Evolutionary conservation across 2,797 vertebrate genomes (phyloP).

Genomic region (Microctenopoma steveboyesi): DNA sequence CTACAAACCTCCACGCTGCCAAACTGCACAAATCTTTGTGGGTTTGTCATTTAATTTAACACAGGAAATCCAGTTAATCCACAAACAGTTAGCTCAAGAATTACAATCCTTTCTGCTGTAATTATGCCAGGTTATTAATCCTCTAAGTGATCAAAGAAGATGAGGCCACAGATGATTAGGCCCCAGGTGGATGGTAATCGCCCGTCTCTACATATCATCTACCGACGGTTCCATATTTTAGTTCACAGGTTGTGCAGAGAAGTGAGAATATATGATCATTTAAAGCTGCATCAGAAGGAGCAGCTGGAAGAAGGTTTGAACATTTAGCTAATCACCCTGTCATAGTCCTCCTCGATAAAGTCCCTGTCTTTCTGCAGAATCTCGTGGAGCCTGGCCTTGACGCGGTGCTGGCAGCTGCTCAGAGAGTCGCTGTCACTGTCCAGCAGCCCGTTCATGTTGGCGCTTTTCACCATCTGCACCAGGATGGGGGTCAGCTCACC

Average conservation of each 20-base stretch:
- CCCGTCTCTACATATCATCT: not conserved
- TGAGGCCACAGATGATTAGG: not conserved
- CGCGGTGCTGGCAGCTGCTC: constrained; percentile 95
- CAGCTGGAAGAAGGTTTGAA: not conserved
- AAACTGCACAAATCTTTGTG: too few relatives aligned
- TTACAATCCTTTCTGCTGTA: constrained; percentile 15
- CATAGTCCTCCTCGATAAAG: constrained; percentile 91
- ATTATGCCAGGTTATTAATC: constrained; percentile 34
- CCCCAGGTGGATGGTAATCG: not conserved
- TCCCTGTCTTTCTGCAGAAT: constrained; percentile 94
- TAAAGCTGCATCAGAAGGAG: not conserved
- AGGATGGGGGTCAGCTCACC: constrained; percentile 98
- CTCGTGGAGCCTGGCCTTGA: constrained; percentile 93
- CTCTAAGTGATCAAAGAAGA: constrained; percentile 37
- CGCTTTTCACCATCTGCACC: constrained; percentile 99
- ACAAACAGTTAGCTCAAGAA: constrained; percentile 19
- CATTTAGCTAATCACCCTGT: constrained; percentile 83
- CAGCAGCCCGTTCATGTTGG: constrained; percentile 98
- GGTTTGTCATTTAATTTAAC: not conserved
- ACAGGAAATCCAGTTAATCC: not conserved
- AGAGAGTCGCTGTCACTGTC: constrained; percentile 96
- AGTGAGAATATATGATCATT: not conserved
- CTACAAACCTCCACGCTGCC: not conserved
- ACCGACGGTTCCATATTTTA: not conserved
- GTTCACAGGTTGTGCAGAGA: not conserved